phyloP scores from a whole-genome alignment of 2,113 vertebrate species.

The Bos indicus region DNA sequence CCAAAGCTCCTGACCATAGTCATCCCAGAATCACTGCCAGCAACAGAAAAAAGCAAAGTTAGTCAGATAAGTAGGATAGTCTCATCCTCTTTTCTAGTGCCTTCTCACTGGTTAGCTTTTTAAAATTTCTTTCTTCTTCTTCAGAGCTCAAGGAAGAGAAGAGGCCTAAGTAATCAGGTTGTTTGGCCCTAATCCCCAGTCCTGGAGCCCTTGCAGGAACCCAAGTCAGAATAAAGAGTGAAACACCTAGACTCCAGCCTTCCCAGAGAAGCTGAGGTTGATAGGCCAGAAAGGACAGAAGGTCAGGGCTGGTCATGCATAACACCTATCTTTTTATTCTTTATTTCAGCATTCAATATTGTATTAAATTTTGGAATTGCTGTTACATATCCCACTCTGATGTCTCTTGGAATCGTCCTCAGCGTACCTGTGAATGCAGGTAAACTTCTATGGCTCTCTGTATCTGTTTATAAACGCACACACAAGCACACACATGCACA shows the following conservation, averaged over 20 bases:
- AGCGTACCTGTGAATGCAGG: conserved; percentile 97
- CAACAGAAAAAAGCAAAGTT: not conserved
- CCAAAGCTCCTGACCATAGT: too few relatives aligned
- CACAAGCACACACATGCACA: not conserved
- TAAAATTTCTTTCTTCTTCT: not conserved
- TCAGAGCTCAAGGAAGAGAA: not conserved
- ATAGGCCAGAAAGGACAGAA: not conserved
- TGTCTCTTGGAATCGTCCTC: conserved; percentile 95
- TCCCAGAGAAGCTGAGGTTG: not conserved
- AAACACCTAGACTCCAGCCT: not conserved
- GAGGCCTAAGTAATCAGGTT: too few relatives aligned
- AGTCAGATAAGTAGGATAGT: fast-evolving
- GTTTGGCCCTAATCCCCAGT: not conserved
- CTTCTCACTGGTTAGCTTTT: not conserved
- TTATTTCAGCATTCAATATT: conserved; percentile 92
- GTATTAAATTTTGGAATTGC: conserved; percentile 97
- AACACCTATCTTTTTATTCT: conserved; percentile 28
- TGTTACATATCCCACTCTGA: conserved; percentile 94
- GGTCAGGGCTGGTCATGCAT: not conserved
- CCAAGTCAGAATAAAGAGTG: not conserved
- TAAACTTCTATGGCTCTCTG: conserved; percentile 72
- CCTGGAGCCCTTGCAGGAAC: not conserved
- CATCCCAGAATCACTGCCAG: not conserved
- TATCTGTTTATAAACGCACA: not conserved
- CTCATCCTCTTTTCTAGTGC: not conserved